Percentiles rank a stretch among this genome's conserved stretches.
Evolutionary conservation across 1,140 invertebrate genomes (phyloP).

Genomic region (Sipha flava): DNA sequence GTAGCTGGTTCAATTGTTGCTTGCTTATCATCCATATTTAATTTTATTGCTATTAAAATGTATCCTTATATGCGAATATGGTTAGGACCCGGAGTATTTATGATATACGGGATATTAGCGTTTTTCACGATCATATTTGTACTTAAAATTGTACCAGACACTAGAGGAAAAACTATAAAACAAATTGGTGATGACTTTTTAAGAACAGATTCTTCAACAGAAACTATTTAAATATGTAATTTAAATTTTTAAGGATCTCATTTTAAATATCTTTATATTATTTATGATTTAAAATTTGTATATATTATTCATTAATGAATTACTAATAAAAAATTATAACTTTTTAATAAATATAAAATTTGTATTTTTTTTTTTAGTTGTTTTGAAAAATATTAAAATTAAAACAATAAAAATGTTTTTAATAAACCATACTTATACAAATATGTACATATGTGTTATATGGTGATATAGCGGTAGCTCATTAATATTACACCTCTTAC

Average conservation of each 20-base stretch:
- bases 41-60: slow-evolving; percentile 63
- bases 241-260: too few species aligned
- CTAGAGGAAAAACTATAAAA: slow-evolving; percentile 62
- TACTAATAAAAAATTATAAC: too few species aligned
- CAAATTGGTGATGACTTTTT: slow-evolving; percentile 50
- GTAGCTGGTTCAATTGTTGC: slow-evolving; percentile 54
- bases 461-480: too few species aligned
- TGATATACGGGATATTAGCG: slow-evolving; percentile 59
- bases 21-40: slow-evolving; percentile 47
- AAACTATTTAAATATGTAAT: background rate
- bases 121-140: slow-evolving; percentile 61
- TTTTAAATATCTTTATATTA: background rate
- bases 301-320: too few species aligned
- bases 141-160: slow-evolving; percentile 64
- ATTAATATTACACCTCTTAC: too few species aligned
- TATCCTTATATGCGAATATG: slow-evolving; percentile 53
- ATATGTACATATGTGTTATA: too few species aligned
- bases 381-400: too few species aligned
- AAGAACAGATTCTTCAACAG: background rate
- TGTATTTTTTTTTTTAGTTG: too few species aligned
- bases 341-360: too few species aligned
- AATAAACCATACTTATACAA: too few species aligned
- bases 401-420: too few species aligned
- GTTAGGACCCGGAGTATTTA: slow-evolving; percentile 56
- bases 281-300: too few species aligned